Evolutionary conservation across 2,888 invertebrate genomes (phyloP), one percentile per base, ranked within the genome.

Genomic region (Mythimna vitellina): DNA sequence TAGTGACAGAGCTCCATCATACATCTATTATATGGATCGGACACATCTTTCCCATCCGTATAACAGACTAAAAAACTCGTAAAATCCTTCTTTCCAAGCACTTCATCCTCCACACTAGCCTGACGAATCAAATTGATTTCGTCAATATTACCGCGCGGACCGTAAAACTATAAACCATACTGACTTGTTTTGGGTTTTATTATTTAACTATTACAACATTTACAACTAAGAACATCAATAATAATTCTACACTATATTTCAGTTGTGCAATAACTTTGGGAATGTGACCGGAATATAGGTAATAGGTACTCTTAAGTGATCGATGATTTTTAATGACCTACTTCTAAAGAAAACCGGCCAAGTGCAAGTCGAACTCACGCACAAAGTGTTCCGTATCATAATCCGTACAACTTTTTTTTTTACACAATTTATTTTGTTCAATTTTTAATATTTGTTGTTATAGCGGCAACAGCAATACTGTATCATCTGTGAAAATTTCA

Each of bases 101-200:
- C 60, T 64, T 57, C 49, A 51, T 79, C 75, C 53, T 54, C 22
- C 38, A 51, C 63, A 51, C 38, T 64, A 60, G 68, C 65, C 57
- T 76, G 68, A 75, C 78, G 82, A 74, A 76, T 74, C 82, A 56
- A 84, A 78, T 84, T 65, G 80, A 84, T 83, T 83, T 70, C 62
- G 65, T 62, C 60, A 76, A 73, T 69, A 69, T 76, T 77, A 71
- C 70, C 42, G 63, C 66, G 64, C 29, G 51, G 65, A 61, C 54
- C 72, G 64, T 82, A 80, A 74, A 78, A 62, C 62, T 78, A 63
- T 76, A 65, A 70, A 78, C 56, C 64, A 67, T 68, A 74, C 76
- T 77, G 38, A 58, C 62, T 72, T 66, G 80, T 75, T 76, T 82
- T 70, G 51, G 58, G 70, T 57, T 81, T 63, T 77, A 66, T 66